Evolutionary conservation across 2,797 vertebrate species (phyloP).

Genomic region (Hipposideros larvatus): DNA sequence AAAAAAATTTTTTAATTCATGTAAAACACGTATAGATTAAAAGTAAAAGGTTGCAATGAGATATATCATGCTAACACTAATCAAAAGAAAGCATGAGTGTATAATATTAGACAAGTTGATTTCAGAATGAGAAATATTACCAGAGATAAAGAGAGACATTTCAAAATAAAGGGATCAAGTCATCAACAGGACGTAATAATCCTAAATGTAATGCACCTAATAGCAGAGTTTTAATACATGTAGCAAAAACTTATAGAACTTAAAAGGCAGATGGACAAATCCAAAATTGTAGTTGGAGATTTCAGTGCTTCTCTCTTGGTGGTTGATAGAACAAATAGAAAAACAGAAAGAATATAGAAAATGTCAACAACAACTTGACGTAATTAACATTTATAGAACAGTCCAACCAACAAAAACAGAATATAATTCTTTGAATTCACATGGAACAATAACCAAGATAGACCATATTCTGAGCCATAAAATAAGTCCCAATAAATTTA

Average conservation of each 20-base stretch:
- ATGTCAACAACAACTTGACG: background rate
- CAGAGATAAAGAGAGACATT: background rate
- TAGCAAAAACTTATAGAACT: slow-evolving; percentile 31
- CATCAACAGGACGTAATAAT: background rate
- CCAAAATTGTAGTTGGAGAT: background rate
- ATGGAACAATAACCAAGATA: background rate
- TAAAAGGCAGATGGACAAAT: background rate
- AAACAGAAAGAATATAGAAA: background rate
- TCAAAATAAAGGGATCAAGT: background rate
- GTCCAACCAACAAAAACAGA: background rate
- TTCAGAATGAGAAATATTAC: slow-evolving; percentile 28
- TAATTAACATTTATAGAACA: slow-evolving; percentile 6
- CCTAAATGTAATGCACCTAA: background rate
- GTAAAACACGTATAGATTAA: background rate
- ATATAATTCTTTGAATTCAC: background rate
- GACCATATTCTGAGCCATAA: background rate
- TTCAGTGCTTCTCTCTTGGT: background rate
- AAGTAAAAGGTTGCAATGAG: background rate
- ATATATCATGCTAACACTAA: background rate
- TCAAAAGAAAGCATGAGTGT: background rate
- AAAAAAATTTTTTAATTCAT: background rate
- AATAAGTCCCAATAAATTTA: background rate
- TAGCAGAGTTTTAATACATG: slow-evolving; percentile 23
- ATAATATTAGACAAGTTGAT: background rate
- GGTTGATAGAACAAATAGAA: background rate